Conservation (phyloP, 1,140 invertebrate species). For the Augochlora pura region DNA sequence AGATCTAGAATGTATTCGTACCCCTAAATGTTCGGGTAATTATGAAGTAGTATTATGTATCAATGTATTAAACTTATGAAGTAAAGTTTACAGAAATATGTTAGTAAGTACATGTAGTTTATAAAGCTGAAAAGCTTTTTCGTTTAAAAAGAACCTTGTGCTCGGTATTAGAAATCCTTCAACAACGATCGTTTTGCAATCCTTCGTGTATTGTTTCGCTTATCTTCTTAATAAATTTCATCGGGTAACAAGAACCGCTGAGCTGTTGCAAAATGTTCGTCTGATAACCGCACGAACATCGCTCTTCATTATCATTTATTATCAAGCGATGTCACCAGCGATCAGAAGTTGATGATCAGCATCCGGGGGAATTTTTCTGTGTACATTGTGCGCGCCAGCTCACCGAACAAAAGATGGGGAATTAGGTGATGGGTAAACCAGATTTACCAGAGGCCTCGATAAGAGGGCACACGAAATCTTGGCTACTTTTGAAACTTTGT, state of each 20-base stretch:
- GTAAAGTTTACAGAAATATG: too few species aligned
- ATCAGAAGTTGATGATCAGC: background rate
- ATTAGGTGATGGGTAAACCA: background rate
- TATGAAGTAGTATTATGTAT: too few species aligned
- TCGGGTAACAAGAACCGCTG: background rate
- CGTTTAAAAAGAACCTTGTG: too few species aligned
- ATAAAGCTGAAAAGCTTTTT: too few species aligned
- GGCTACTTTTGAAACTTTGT: slow-evolving; percentile 58
- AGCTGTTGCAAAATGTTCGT: background rate
- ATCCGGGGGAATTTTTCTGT: background rate
- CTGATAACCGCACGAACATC: background rate
- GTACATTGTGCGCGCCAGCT: too few species aligned
- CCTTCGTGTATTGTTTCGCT: background rate
- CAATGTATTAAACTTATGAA: too few species aligned
- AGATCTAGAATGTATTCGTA: too few species aligned
- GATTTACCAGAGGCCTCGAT: slow-evolving; percentile 15
- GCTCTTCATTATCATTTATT: background rate
- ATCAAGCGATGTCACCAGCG: background rate
- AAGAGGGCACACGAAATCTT: slow-evolving; percentile 46
- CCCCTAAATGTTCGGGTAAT: too few species aligned
- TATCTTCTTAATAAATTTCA: background rate
- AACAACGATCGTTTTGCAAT: background rate
- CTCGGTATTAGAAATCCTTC: too few species aligned
- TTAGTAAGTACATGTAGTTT: too few species aligned
- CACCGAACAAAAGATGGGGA: background rate